Evolutionary conservation across 1,140 invertebrate genomes (phyloP).

Genomic region (Heliothis virescens): DNA sequence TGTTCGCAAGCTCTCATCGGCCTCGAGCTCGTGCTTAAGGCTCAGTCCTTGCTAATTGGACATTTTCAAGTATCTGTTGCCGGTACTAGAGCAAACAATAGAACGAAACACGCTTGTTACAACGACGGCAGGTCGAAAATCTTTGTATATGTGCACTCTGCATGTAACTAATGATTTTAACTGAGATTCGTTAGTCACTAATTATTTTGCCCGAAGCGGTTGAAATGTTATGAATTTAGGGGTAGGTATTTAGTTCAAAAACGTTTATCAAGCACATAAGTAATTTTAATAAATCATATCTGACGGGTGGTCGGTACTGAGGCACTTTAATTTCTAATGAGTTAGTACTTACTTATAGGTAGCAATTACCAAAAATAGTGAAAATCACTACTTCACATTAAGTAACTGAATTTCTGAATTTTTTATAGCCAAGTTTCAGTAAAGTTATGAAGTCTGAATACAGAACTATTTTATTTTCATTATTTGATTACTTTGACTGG

Average conservation of each 20-base stretch:
- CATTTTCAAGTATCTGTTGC: slow-evolving; percentile 67
- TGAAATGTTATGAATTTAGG: slow-evolving; percentile 13
- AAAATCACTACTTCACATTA: too few relatives aligned
- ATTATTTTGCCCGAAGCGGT: slow-evolving; percentile 26
- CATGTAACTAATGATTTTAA: slow-evolving; percentile 34
- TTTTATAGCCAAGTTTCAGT: too few relatives aligned
- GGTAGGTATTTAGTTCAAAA: slow-evolving; percentile 15
- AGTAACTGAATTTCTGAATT: too few relatives aligned
- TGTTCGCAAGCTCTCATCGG: slow-evolving; percentile 71
- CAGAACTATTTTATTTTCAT: too few relatives aligned
- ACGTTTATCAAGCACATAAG: not conserved
- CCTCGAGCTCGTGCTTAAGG: slow-evolving; percentile 68
- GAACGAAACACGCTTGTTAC: slow-evolving; percentile 50
- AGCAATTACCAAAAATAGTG: too few relatives aligned
- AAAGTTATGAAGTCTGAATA: too few relatives aligned
- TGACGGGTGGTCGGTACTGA: too few relatives aligned
- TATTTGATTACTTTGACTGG: too few relatives aligned
- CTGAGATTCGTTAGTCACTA: slow-evolving; percentile 40
- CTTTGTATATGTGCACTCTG: slow-evolving; percentile 11
- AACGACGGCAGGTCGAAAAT: slow-evolving; percentile 18
- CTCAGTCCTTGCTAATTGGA: slow-evolving; percentile 74
- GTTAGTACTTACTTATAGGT: too few relatives aligned
- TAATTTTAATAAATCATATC: not conserved
- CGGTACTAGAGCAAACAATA: slow-evolving; percentile 56
- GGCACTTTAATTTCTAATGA: not conserved